phyloP scores from a whole-genome alignment of 2,113 vertebrate species.

The Rostratula benghalensis region DNA sequence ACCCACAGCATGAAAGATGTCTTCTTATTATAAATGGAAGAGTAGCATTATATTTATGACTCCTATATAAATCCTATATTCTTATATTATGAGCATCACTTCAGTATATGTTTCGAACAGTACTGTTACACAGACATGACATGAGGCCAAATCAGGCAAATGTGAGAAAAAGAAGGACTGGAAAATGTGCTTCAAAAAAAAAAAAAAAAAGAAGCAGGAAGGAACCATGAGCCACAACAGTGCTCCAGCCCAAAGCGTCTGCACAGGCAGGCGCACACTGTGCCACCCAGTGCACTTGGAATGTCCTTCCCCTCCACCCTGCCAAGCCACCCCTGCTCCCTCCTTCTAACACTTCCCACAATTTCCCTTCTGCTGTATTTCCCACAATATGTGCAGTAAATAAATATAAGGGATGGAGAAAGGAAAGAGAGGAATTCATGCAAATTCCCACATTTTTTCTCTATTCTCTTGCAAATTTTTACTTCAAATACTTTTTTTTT shows the following conservation, averaged over 20 bases:
- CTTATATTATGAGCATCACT: not conserved
- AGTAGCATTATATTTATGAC: not conserved
- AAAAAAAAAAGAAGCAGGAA: not conserved
- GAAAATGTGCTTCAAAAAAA: not conserved
- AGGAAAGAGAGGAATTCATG: not conserved
- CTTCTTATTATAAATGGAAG: accelerated
- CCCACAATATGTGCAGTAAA: not conserved
- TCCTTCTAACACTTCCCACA: not conserved
- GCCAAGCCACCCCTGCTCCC: not conserved
- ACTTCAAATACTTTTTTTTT: not conserved
- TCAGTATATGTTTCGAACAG: not conserved
- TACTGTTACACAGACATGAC: not conserved
- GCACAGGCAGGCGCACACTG: not conserved
- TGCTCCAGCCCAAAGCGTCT: not conserved
- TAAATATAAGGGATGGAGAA: not conserved
- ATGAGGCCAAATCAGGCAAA: not conserved
- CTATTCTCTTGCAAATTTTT: not conserved
- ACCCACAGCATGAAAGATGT: not conserved
- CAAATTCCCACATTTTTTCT: not conserved
- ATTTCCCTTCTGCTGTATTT: not conserved
- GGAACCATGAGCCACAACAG: not conserved
- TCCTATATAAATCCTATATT: not conserved
- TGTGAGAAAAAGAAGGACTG: not conserved
- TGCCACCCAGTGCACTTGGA: constrained; percentile 22
- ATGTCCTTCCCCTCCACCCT: not conserved